A percentile compares a stretch with the other conserved stretches of the same genome.
Conservation (phyloP, 2,888 invertebrate genomes). For the Strigamia transsilvanica region DNA sequence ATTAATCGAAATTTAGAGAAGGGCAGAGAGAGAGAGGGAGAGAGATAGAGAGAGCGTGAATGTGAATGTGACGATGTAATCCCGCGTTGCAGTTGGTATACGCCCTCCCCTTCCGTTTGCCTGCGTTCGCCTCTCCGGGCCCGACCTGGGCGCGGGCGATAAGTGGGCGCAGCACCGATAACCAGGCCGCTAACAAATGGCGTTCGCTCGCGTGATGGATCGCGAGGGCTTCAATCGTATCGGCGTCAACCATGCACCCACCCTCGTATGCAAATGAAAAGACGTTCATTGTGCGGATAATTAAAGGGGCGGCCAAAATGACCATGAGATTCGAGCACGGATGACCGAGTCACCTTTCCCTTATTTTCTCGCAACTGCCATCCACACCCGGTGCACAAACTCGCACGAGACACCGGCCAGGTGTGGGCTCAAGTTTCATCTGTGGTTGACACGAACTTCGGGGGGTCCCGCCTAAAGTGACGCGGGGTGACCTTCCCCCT, state of each 20-base stretch:
- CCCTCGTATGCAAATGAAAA: constrained; percentile 16
- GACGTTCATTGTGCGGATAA: constrained; percentile 19
- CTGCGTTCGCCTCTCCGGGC: background rate
- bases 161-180: constrained; percentile 46
- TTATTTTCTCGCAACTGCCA: background rate
- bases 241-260: constrained; percentile 39
- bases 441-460: constrained; percentile 20
- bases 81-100: constrained; percentile 13
- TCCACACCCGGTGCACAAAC: constrained; percentile 25
- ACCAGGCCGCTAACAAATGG: constrained; percentile 51
- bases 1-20: constrained; percentile 25
- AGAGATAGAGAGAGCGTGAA: background rate
- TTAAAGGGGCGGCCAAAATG: constrained; percentile 35
- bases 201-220: constrained; percentile 44
- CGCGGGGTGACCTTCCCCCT: constrained; percentile 22
- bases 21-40: background rate
- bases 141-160: constrained; percentile 49
- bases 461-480: constrained; percentile 28
- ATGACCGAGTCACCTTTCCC: constrained; percentile 3
- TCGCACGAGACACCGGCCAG: constrained; percentile 11
- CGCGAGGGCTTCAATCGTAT: constrained; percentile 45
- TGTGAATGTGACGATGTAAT: constrained; percentile 18
- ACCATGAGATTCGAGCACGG: constrained; percentile 1
- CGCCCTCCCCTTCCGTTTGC: constrained; percentile 6
- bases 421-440: constrained; percentile 27